Base-by-base conservation (phyloP, 2,888 invertebrate species). In the Pemphredon lugubris region DNA sequence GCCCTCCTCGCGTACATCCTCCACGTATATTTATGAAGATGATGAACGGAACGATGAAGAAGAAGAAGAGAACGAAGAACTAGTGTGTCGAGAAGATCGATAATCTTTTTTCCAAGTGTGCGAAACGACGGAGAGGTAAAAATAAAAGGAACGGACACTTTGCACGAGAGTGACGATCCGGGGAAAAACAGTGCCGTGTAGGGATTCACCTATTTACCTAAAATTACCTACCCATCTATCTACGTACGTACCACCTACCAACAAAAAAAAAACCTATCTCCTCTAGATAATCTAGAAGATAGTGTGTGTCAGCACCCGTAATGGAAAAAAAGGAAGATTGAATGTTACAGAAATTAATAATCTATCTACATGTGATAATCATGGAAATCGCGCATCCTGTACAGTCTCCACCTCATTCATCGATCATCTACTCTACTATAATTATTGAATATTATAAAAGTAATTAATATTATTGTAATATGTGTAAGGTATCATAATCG, bases 321-420 rank as follows among this genome's bases (percentile, higher is more conserved):
- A 44, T 7, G 34, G 47, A 55, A 23, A 40, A 55, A 14, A 40
- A n/a, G 53, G 42, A 73, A 66, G 73, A 70, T 78, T 66, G 75
- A 83, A 69, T 77, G 77, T 76, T 74, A 76, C 75, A 82, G 91
- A 92, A 92, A 91, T 91, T 91, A 92, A 92, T 92, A 92, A 92
- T 92, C 92, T 92, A 92, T 92, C 79, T 92, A 92, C 92, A 93
- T 93, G 93, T 93, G 93, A 93, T 93, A 93, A 89, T 89, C 89
- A 89, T 89, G 88, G 85, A 89, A 86, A 89, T 89, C 88, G 89
- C 87, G 89, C 92, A 92, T 93, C 92, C 92, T 92, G 91, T 90
- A 90, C 88, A 91, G 91, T 87, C 92, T 92, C 92, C 92, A 89
- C 92, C 91, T 92, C 92, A 92, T 92, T 92, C 92, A 92, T 92